phyloP scores from a whole-genome alignment of 2,113 vertebrate species.

The Panurus biarmicus region DNA sequence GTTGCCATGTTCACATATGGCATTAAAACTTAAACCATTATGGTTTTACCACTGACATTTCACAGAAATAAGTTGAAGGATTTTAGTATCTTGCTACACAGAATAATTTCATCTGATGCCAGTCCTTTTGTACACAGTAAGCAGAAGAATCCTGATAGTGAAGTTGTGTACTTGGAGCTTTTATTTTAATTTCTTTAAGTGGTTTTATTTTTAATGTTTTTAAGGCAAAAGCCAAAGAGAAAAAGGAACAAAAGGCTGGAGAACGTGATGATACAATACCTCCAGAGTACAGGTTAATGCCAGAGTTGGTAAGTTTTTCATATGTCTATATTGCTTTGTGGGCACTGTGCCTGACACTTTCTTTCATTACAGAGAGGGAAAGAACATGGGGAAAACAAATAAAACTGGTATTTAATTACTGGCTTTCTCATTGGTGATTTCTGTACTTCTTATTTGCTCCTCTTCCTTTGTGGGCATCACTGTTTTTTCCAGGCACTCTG shows the following conservation, averaged over 20 bases:
- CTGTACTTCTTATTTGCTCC: background rate
- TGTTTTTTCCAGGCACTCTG: background rate
- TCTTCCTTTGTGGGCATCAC: background rate
- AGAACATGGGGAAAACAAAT: background rate
- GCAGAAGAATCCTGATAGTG: background rate
- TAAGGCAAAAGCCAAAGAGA: slow-evolving; percentile 73
- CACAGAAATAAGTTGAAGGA: background rate
- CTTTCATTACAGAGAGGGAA: background rate
- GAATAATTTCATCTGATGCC: background rate
- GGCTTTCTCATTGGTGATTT: background rate
- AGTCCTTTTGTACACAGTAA: background rate
- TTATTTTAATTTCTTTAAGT: background rate
- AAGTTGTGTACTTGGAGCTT: background rate
- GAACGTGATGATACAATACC: slow-evolving; percentile 67
- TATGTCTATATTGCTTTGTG: background rate
- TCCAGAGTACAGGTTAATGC: slow-evolving; percentile 60
- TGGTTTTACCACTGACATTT: background rate
- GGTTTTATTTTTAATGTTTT: background rate
- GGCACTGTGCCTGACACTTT: background rate
- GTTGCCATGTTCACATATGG: accelerated
- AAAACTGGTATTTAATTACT: background rate
- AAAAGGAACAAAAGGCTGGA: slow-evolving; percentile 64
- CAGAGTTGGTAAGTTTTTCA: slow-evolving; percentile 41
- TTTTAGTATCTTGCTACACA: background rate
- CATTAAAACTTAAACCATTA: background rate